Conservation (phyloP, 2,113 vertebrate genomes). For the Bubalus kerabau region DNA sequence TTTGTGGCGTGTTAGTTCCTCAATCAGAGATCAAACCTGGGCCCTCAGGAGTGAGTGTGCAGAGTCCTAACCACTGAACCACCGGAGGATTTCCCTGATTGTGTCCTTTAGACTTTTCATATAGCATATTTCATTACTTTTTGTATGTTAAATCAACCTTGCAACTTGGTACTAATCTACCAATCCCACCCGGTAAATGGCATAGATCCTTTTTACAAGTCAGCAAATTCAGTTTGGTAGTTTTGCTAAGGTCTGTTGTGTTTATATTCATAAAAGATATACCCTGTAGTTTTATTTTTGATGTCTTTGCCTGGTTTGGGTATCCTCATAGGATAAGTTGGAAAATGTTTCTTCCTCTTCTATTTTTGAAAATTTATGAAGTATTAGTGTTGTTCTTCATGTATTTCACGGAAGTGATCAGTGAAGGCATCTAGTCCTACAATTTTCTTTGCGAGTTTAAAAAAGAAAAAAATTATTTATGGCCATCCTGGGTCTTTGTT, state of each 20-base stretch:
- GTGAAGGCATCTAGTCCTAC: background rate
- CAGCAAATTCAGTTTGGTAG: background rate
- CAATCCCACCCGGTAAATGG: background rate
- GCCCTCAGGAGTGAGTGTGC: background rate
- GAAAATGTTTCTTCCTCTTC: background rate
- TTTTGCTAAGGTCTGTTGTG: background rate
- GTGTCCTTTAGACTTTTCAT: background rate
- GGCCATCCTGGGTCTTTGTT: background rate
- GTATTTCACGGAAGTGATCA: background rate
- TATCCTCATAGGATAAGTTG: background rate
- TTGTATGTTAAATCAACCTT: background rate
- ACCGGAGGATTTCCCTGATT: background rate
- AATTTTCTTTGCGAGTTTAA: background rate
- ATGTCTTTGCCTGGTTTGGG: background rate
- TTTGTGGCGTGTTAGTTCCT: background rate
- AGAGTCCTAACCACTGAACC: background rate
- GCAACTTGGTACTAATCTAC: background rate
- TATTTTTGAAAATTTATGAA: background rate
- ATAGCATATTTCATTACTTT: background rate
- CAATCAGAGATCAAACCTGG: background rate
- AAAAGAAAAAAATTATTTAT: background rate
- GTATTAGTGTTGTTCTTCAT: background rate
- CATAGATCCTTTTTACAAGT: background rate
- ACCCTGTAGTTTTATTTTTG: background rate
- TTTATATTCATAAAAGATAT: background rate